Base-by-base conservation (phyloP, 1,140 invertebrate genomes). In the Eupristina koningsbergeri region DNA sequence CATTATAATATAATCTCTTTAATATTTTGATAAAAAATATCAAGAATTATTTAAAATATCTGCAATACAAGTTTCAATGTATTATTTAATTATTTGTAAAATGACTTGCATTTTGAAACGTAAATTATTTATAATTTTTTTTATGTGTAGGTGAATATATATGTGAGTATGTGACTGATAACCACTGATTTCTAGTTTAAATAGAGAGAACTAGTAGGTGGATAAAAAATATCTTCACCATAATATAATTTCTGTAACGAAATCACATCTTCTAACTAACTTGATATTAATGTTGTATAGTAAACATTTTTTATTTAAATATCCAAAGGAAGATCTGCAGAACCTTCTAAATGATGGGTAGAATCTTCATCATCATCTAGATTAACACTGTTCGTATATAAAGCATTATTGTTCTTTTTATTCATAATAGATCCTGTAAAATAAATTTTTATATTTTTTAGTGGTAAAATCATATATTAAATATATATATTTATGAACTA, bases 281-380 rank as follows among this genome's bases (percentile, higher is more conserved):
- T 31, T 64, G 34, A 15, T 17, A 64, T 64, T 31, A 74, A 19
- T 50, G 17, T 50, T 29, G 11, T 19, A 41, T 41, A 41, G 8
- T 41, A 41, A 41, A n/a, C 15, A 22, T 39, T 69, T 11, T 41
- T 71, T 41, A n/a, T 89, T 94, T 96, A 96, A 90, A 96, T 96
- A 90, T 96, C 95, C 86, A 96, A 91, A 50, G 96, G 95, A 91
- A 95, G 95, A 92, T 96, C 95, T 81, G 95, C 96, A 78, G 96
- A 96, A 45, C 96, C 96, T 89, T 96, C 96, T 82, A 95, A 91
- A 86, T 95, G 95, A 86, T 95, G 94, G 82, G 94, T 93, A 41
- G 94, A 93, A 86, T 95, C 95, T 86, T 96, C 95, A 87, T 96
- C 95, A 84, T 95, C 94, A 76, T 94, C 92, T 15, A 92, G 78